Evolutionary conservation across 2,797 vertebrate species (phyloP).

Genomic region (Rhinichthys osculus): DNA sequence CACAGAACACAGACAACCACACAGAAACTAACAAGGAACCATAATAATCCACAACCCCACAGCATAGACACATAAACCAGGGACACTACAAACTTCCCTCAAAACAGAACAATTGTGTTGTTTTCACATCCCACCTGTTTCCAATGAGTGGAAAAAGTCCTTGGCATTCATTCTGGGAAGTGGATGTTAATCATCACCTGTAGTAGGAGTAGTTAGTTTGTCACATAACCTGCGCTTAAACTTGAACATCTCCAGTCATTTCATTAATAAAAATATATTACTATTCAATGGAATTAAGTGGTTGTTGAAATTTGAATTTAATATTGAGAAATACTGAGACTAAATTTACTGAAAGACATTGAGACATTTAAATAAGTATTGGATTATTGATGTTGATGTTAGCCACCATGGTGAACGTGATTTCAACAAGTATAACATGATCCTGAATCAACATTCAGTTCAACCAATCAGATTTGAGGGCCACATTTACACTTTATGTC

Average conservation of each 20-base stretch:
- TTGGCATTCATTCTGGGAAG: slow-evolving; percentile 81
- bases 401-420: not conserved
- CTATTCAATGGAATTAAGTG: not conserved
- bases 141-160: slow-evolving; percentile 77
- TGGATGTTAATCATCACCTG: slow-evolving; percentile 79
- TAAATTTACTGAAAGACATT: not conserved
- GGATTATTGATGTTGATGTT: not conserved
- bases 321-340: not conserved
- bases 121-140: slow-evolving; percentile 75
- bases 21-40: slow-evolving; percentile 71
- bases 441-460: not conserved
- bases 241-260: not conserved
- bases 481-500: not conserved
- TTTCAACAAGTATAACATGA: not conserved
- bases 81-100: slow-evolving; percentile 19
- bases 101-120: slow-evolving; percentile 13
- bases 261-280: not conserved
- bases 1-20: slow-evolving; percentile 75
- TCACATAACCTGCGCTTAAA: not conserved
- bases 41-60: slow-evolving; percentile 64
- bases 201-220: not conserved
- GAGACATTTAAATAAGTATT: not conserved
- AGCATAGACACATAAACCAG: slow-evolving; percentile 45
- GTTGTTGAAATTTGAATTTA: not conserved
- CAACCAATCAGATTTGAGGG: not conserved